Conservation (phyloP, 2,888 invertebrate species). For the Netelia fuscicornis region DNA sequence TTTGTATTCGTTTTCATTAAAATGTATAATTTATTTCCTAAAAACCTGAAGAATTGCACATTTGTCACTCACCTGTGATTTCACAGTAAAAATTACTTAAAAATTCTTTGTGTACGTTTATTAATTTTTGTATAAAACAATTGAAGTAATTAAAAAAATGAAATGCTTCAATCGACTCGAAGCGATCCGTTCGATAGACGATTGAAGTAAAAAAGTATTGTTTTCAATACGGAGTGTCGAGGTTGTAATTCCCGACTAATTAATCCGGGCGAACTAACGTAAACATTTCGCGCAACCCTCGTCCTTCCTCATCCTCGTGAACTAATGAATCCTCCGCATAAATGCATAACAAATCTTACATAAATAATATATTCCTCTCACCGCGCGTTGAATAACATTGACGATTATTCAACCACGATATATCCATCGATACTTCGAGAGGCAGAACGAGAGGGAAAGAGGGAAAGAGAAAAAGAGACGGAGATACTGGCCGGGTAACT, state of each 20-base stretch:
- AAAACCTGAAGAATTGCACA: too few relatives aligned
- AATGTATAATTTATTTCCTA: too few relatives aligned
- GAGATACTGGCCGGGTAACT: constrained; percentile 45
- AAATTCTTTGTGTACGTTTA: too few relatives aligned
- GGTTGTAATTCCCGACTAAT: constrained; percentile 36
- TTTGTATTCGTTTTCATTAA: too few relatives aligned
- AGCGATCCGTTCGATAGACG: too few relatives aligned
- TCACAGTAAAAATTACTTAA: too few relatives aligned
- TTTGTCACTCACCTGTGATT: too few relatives aligned
- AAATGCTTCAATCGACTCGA: too few relatives aligned
- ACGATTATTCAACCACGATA: constrained; percentile 52
- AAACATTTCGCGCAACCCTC: constrained; percentile 4
- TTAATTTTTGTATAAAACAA: too few relatives aligned
- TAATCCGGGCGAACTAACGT: constrained; percentile 21
- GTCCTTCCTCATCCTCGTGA: constrained; percentile 33
- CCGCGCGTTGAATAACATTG: constrained; percentile 42
- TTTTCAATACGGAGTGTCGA: background rate
- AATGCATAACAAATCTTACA: constrained; percentile 47
- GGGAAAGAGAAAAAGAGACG: too few relatives aligned
- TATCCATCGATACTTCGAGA: constrained; percentile 39
- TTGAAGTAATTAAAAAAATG: too few relatives aligned
- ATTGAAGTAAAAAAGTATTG: background rate
- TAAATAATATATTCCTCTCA: constrained; percentile 36
- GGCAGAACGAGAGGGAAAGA: background rate
- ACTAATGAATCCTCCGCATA: constrained; percentile 12